Percentiles rank a stretch among this genome's conserved stretches.
These are phyloP conservation scores for Ips nitidus DNA, from an alignment of 1,140 invertebrate species.

Conservation along the genomic window DNA sequence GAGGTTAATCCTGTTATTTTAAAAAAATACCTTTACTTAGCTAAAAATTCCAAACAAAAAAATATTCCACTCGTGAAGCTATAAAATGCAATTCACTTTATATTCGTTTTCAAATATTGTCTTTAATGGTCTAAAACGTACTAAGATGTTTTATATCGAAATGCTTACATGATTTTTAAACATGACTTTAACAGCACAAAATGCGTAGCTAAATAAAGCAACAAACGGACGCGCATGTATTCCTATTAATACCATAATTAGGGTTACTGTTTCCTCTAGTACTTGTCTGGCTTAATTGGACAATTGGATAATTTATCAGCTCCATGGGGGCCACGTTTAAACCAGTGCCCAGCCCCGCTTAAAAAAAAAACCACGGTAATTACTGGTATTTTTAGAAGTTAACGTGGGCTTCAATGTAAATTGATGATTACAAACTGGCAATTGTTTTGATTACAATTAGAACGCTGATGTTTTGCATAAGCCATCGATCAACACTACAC, in stretches of 20 bases:
- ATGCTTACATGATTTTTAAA: too few relatives aligned
- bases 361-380: too few relatives aligned
- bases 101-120: too few relatives aligned
- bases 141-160: too few relatives aligned
- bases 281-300: neutral
- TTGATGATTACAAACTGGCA: neutral
- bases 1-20: too few relatives aligned
- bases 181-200: neutral
- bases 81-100: too few relatives aligned
- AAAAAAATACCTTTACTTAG: too few relatives aligned
- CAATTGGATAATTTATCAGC: neutral
- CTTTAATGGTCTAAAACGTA: too few relatives aligned
- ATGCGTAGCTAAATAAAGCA: neutral
- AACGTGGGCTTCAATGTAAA: neutral
- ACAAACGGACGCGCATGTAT: neutral
- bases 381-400: neutral
- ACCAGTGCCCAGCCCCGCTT: neutral
- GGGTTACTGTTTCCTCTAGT: slow-evolving; percentile 1
- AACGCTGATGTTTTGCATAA: neutral
- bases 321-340: neutral
- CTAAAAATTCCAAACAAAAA: too few relatives aligned
- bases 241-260: neutral
- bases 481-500: neutral
- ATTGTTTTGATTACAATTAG: too few relatives aligned
- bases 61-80: too few relatives aligned